Base-by-base conservation (phyloP, 2,888 invertebrate genomes). In the Diloba caeruleocephala region DNA sequence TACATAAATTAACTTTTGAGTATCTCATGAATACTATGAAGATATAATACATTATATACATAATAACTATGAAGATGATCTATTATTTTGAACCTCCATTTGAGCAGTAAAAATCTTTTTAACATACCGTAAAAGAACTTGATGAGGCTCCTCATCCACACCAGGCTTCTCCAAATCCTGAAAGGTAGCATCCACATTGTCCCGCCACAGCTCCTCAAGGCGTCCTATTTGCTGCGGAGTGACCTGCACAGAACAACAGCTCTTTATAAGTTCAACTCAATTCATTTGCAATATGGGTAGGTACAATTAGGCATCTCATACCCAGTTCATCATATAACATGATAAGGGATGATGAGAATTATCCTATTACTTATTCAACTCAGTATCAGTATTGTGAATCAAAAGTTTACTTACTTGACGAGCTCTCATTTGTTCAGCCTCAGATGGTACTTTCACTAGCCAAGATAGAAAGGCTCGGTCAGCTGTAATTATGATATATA, bases 111-210 rank as follows among this genome's bases (percentile, higher is more conserved):
- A 9, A 3, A 8, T 28, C 26, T 3, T 7, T 34, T 29, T 17
- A 28, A 7, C 52, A 33, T 12, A 92, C 94, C 94, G 87, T 34
- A 94, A 81, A 13, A 94, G 76, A 1, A 98, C 98, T 85, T 98
- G 99, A 81, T 99, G 98, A 0, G 99, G 99, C 82, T 99, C 99
- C 76, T 99, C 98, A 84, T 99, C 99, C 0, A 99, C 97, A 0
- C 99, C 99, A 0, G 99, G 99, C 81, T 99, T 98, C 84, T 99
- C 99, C 58, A 99, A 93, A 89, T 99, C 99, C 87, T 99, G 99
- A 79, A 99, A 97, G 5, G 98, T 98, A 0, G 99, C 99, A 76
- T 99, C 98, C 4, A 98, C 97, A 79, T 99, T 99, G 72, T 99
- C 99, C 77, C 99, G 98, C 99, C 99, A 99, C 17, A 99, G 88